Percentiles rank a stretch among this genome's conserved stretches.
These are phyloP conservation scores for Pycnonotus jocosus DNA, from an alignment of 2,113 vertebrate genomes.

Conservation along the genomic window DNA sequence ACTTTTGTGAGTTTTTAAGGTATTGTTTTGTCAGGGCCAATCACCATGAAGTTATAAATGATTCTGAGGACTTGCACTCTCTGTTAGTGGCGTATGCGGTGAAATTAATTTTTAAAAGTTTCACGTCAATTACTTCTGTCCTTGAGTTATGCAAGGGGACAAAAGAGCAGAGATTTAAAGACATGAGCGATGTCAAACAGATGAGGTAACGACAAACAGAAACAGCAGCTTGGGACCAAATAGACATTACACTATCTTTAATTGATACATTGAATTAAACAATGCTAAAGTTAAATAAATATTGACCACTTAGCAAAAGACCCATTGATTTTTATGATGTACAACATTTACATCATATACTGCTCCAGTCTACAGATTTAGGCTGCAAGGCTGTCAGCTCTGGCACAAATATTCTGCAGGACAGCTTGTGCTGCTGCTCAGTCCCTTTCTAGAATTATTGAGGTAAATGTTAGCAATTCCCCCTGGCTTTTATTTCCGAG, in stretches of 20 bases:
- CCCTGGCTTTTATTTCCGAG: background rate
- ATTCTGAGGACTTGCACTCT: slow-evolving; percentile 84
- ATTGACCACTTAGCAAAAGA: slow-evolving; percentile 95
- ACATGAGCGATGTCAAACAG: slow-evolving; percentile 81
- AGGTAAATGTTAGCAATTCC: background rate
- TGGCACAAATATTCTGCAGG: background rate
- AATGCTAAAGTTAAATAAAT: slow-evolving; percentile 90
- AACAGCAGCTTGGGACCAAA: slow-evolving; percentile 80
- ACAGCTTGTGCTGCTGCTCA: background rate
- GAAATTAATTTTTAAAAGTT: slow-evolving; percentile 98
- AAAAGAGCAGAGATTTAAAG: slow-evolving; percentile 75
- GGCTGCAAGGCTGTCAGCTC: slow-evolving; percentile 1
- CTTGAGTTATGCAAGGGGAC: slow-evolving; percentile 89
- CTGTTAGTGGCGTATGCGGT: slow-evolving; percentile 81
- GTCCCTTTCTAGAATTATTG: background rate
- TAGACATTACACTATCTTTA: slow-evolving; percentile 93
- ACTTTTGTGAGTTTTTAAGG: slow-evolving; percentile 99
- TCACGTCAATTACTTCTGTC: slow-evolving; percentile 91
- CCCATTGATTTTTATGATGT: slow-evolving; percentile 91
- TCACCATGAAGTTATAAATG: slow-evolving; percentile 98
- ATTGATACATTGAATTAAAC: slow-evolving; percentile 95
- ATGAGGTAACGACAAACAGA: slow-evolving; percentile 91
- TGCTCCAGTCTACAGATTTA: slow-evolving; percentile 49
- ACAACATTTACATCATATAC: slow-evolving; percentile 79
- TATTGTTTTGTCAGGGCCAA: slow-evolving; percentile 99